Conservation (phyloP, 2,797 vertebrate genomes). For the Lacerta viridis region DNA sequence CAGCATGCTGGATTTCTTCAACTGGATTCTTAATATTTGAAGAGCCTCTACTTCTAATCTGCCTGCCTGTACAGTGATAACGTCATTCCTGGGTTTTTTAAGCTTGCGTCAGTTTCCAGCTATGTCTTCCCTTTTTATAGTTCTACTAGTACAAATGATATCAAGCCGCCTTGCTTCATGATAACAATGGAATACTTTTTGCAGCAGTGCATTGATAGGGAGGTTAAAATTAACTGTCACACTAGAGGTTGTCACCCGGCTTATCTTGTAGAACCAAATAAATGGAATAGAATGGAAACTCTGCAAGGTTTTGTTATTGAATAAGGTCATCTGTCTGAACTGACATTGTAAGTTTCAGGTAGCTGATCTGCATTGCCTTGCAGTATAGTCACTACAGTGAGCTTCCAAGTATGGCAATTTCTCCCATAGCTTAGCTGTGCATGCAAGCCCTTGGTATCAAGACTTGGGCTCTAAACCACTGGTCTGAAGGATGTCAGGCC, state of each 20-base stretch:
- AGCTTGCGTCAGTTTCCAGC: constrained; percentile 62
- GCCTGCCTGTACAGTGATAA: constrained; percentile 37
- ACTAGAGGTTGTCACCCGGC: constrained; percentile 63
- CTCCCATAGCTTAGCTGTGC: neutral
- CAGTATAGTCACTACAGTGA: neutral
- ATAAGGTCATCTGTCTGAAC: constrained; percentile 43
- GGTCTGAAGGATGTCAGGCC: neutral
- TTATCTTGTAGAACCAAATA: constrained; percentile 71
- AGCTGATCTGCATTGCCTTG: constrained; percentile 33
- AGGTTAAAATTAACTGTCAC: constrained; percentile 83
- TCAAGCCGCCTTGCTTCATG: constrained; percentile 79
- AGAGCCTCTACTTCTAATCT: constrained; percentile 42
- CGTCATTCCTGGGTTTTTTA: constrained; percentile 57
- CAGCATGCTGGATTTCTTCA: constrained; percentile 7
- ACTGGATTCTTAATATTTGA: neutral
- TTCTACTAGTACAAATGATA: constrained; percentile 76
- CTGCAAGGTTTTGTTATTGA: neutral
- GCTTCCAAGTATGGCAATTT: neutral
- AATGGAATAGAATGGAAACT: constrained; percentile 57
- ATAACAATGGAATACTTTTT: constrained; percentile 79
- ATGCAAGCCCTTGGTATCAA: neutral
- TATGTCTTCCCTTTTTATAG: constrained; percentile 77
- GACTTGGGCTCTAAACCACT: neutral
- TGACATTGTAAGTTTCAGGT: constrained; percentile 45
- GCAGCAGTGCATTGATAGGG: constrained; percentile 81